phyloP scores from a whole-genome alignment of 2,113 vertebrate species.

The Phainopepla nitens region DNA sequence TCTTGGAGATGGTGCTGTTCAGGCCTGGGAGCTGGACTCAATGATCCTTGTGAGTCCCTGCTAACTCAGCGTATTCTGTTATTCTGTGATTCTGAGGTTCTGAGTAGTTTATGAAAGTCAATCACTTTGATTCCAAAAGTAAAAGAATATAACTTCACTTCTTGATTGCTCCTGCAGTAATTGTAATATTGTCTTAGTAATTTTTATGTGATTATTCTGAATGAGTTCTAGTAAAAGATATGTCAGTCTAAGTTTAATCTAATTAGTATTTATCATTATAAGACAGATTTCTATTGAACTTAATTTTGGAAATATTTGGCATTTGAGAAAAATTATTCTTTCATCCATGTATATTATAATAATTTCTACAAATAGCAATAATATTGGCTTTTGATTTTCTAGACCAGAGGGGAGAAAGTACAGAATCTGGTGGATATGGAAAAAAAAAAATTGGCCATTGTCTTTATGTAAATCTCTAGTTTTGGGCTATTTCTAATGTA shows the following conservation, averaged over 20 bases:
- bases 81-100: neutral
- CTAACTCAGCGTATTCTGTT: neutral
- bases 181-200: neutral
- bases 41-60: neutral
- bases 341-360: neutral
- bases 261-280: neutral
- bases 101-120: neutral
- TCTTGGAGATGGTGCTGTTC: too few relatives aligned
- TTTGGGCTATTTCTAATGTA: neutral
- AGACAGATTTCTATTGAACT: neutral
- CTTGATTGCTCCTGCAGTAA: neutral
- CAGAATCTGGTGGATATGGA: accelerated
- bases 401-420: neutral
- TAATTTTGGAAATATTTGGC: neutral
- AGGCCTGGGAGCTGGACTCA: neutral
- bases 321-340: neutral
- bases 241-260: neutral
- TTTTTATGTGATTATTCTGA: neutral
- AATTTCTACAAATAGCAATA: neutral
- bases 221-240: neutral
- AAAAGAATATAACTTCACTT: neutral
- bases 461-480: neutral
- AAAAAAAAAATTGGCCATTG: accelerated
- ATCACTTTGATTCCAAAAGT: neutral
- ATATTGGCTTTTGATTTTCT: too few relatives aligned